Evolutionary conservation across 2,797 vertebrate species (phyloP).

Genomic region (Pseudochromis fuscus): DNA sequence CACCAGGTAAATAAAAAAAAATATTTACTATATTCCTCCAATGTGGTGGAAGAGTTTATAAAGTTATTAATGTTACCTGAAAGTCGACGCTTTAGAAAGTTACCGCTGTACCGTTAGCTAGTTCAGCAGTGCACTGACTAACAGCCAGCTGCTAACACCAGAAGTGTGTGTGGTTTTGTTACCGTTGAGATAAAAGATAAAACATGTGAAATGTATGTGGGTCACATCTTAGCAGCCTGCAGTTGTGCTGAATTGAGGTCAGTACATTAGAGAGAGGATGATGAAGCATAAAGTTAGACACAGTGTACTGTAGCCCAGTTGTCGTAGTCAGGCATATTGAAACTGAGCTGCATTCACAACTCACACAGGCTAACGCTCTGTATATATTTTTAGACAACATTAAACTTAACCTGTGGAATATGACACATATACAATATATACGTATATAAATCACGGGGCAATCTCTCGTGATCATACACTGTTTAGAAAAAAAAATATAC

Average conservation of each 20-base stretch:
- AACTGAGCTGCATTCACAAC: background rate
- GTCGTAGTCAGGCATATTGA: no score
- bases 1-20: conserved; percentile 61
- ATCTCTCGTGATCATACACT: no score
- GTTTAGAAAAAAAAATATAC: no score
- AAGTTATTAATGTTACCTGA: background rate
- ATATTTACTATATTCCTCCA: background rate
- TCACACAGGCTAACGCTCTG: background rate
- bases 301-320: conserved; percentile 16
- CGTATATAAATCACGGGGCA: no score
- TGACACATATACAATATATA: no score
- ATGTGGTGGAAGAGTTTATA: rapidly evolving
- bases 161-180: background rate
- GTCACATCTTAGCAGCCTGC: background rate
- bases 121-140: background rate
- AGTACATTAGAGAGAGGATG: conserved; percentile 32
- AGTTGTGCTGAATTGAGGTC: conserved; percentile 40
- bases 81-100: background rate
- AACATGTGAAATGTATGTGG: background rate
- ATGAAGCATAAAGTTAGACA: conserved; percentile 30
- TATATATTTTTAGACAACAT: background rate
- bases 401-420: no score
- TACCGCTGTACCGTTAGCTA: background rate
- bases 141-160: conserved; percentile 42
- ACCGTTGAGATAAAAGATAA: no score